These are phyloP conservation scores for Laspeyria flexula DNA, from an alignment of 2,888 invertebrate species.

Conservation along the genomic window DNA sequence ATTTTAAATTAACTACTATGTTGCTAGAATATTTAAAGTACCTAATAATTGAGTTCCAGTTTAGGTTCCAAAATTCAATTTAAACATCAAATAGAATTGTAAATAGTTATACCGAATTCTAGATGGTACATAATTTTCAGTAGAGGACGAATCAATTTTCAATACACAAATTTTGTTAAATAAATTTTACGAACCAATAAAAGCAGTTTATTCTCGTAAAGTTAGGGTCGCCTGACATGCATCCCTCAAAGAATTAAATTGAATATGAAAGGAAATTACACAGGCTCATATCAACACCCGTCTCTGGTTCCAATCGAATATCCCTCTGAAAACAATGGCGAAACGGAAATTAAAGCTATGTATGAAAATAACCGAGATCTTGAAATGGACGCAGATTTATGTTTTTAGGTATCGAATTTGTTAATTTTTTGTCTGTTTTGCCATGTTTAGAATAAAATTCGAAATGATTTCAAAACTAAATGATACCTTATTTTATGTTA, in stretches of 20 bases:
- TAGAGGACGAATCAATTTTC: conserved; percentile 49
- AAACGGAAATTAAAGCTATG: conserved; percentile 81
- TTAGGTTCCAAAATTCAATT: neutral
- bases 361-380: conserved; percentile 70
- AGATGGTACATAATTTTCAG: conserved; percentile 23
- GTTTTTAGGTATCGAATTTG: conserved; percentile 43
- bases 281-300: conserved; percentile 71
- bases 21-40: too few relatives aligned
- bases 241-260: conserved; percentile 77
- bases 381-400: conserved; percentile 63
- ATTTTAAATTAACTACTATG: too few relatives aligned
- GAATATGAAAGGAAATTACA: conserved; percentile 81
- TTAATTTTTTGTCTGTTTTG: conserved; percentile 26
- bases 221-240: conserved; percentile 62
- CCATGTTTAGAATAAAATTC: conserved; percentile 12
- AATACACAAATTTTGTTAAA: conserved; percentile 56
- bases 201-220: conserved; percentile 56
- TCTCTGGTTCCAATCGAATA: conserved; percentile 76
- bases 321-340: conserved; percentile 78
- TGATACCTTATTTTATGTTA: neutral
- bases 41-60: neutral
- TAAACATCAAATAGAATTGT: neutral
- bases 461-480: conserved; percentile 12
- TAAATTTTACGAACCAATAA: conserved; percentile 56
- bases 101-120: too few relatives aligned